Base-by-base conservation (phyloP, 2,888 invertebrate genomes). In the Ornithoptera priamus region DNA sequence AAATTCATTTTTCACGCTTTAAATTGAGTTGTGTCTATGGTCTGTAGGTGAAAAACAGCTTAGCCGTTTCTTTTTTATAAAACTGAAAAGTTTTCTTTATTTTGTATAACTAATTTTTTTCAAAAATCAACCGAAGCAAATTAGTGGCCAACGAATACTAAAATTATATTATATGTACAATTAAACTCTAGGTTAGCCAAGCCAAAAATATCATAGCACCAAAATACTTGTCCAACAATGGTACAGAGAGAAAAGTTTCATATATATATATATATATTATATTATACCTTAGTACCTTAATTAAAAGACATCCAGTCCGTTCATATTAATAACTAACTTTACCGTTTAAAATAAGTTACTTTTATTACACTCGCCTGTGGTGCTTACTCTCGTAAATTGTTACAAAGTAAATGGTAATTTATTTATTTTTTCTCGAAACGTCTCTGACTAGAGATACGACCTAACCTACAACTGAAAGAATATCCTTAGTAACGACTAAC, bases 371-470 rank as follows among this genome's bases (percentile, higher is more conserved):
- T 84, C 85, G 82, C 85, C 85, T 87, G 87, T 75, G 81, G 85
- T 88, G 88, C 84, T 85, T 85, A 87, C 81, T 78, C 82, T 80
- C 85, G 86, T 86, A 85, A 85, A 85, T 86, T 85, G 87, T 85
- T 87, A 87, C 88, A 89, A 90, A 88, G 85, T 89, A 89, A 90
- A 89, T 91, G 91, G 92, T 91, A 91, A 90, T 89, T 86, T 83
- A 78, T 64, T 84, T 86, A 85, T 85, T 88, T 86, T 85, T 88
- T 85, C 77, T 80, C 80, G 73, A 80, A 77, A 88, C 86, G 86
- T 92, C 92, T 89, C 92, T 92, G 92, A 92, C 92, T 92, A 92
- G 92, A 92, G 90, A 91, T 90, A 87, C 83, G 85, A 83, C 80
- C 85, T 89, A 89, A 82, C 78, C 89, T 90, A 90, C 73, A 86